Conservation (phyloP, 2,888 invertebrate genomes). For the Nematopogon swammerdamellus region DNA sequence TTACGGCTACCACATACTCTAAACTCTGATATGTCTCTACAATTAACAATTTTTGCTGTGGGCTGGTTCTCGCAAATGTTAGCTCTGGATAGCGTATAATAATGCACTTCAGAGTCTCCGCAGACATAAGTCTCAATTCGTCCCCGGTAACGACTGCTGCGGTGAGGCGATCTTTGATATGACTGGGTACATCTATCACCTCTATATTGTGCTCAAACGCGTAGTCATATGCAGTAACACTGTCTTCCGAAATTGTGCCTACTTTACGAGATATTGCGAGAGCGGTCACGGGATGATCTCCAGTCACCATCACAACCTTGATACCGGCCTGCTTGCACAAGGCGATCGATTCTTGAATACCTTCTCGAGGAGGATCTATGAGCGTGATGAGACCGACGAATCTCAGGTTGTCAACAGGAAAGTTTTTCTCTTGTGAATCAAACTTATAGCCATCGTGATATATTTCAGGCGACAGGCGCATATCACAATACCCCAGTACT, state of each 20-base stretch:
- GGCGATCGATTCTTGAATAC: constrained; percentile 64
- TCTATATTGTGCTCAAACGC: constrained; percentile 60
- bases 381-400: constrained; percentile 65
- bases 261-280: constrained; percentile 67
- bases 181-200: constrained; percentile 42
- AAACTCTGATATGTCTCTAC: constrained; percentile 78
- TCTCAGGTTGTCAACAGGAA: constrained; percentile 59
- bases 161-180: constrained; percentile 37
- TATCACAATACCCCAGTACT: constrained; percentile 81
- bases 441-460: constrained; percentile 56
- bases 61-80: constrained; percentile 70
- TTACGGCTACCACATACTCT: constrained; percentile 80
- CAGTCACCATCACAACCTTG: constrained; percentile 69
- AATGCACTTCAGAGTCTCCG: constrained; percentile 52
- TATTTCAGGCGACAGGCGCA: constrained; percentile 48
- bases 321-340: constrained; percentile 69
- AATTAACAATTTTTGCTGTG: constrained; percentile 65
- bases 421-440: constrained; percentile 59
- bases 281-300: constrained; percentile 72
- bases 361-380: constrained; percentile 67
- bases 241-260: constrained; percentile 59
- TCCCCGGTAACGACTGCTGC: constrained; percentile 44
- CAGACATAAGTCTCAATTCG: constrained; percentile 57
- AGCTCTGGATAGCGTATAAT: constrained; percentile 64
- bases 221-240: constrained; percentile 64